phyloP scores from a whole-genome alignment of 2,113 vertebrate species.

The Chaetorhynchus papuensis region DNA sequence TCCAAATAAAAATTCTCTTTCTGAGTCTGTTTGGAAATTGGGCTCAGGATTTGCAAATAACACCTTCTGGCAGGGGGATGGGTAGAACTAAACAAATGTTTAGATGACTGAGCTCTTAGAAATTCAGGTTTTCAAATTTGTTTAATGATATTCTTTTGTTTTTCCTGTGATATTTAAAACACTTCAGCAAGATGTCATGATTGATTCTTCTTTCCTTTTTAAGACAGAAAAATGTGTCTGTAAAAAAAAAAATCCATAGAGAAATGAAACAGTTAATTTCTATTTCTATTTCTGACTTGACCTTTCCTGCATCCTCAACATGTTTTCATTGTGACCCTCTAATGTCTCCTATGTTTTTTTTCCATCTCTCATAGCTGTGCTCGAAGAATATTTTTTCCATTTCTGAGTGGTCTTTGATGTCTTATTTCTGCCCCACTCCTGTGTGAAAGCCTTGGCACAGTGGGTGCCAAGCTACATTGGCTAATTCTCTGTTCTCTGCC shows the following conservation, averaged over 20 bases:
- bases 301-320: background rate
- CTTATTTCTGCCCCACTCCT: background rate
- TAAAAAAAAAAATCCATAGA: background rate
- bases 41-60: background rate
- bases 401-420: background rate
- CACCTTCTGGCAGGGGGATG: background rate
- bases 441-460: background rate
- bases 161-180: background rate
- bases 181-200: background rate
- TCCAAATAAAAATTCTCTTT: background rate
- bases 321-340: background rate
- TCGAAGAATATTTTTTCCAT: background rate
- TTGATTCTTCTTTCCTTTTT: background rate
- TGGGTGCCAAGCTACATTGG: background rate
- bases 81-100: background rate
- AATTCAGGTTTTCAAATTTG: background rate
- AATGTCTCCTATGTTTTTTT: background rate
- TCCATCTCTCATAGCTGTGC: background rate
- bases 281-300: background rate
- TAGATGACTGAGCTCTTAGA: background rate
- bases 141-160: background rate
- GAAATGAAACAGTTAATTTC: background rate
- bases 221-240: background rate
- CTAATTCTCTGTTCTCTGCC: background rate
- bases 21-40: background rate